Conservation (phyloP, 2,888 invertebrate genomes). For the Hecatera dysodea region DNA sequence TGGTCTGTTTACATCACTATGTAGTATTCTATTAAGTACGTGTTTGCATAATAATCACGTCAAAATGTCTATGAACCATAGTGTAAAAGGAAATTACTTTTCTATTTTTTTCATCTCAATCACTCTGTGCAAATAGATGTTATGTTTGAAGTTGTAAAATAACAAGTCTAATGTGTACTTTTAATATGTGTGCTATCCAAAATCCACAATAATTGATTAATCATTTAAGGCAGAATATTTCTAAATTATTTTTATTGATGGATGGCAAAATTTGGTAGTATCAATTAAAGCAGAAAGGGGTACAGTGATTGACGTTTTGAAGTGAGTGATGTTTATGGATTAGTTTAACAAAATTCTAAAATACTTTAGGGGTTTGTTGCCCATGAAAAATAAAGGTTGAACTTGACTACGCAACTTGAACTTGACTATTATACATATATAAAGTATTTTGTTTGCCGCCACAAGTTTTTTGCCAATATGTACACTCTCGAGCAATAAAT, state of each 20-base stretch:
- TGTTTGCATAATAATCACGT: constrained; percentile 36
- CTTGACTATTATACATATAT: background rate
- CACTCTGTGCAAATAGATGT: constrained; percentile 19
- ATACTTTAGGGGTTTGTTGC: too few species aligned
- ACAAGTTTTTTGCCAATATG: too few species aligned
- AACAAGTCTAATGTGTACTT: constrained; percentile 24
- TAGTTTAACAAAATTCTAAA: too few species aligned
- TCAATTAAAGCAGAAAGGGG: constrained; percentile 13
- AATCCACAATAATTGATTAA: constrained; percentile 10
- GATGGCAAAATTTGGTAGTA: constrained; percentile 16
- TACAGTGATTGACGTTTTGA: constrained; percentile 28
- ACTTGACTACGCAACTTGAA: background rate
- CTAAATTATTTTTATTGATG: constrained; percentile 30
- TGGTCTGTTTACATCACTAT: constrained; percentile 37
- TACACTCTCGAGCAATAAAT: too few species aligned
- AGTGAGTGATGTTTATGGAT: too few species aligned
- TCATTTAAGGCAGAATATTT: background rate
- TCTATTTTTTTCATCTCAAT: constrained; percentile 20
- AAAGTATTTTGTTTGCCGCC: too few species aligned
- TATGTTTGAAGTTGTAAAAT: constrained; percentile 34
- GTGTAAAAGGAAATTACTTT: constrained; percentile 34
- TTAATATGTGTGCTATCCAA: constrained; percentile 23
- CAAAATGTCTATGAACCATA: constrained; percentile 33
- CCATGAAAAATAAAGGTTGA: background rate
- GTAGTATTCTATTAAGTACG: constrained; percentile 44